phyloP scores from a whole-genome alignment of 2,113 vertebrate genomes.

The Anoplopoma fimbria region DNA sequence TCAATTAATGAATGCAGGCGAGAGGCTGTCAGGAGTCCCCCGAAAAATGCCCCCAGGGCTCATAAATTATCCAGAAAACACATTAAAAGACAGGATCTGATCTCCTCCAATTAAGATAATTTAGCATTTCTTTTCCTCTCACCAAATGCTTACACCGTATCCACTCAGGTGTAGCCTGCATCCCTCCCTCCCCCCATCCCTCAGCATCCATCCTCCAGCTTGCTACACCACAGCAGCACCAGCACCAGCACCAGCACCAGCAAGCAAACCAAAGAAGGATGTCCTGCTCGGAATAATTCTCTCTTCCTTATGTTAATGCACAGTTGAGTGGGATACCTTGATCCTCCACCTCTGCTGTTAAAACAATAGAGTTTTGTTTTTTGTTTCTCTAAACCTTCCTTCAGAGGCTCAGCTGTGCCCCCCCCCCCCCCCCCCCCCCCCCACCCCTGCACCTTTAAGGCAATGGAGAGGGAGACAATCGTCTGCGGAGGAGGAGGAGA shows the following conservation, averaged over 20 bases:
- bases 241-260: too few species aligned
- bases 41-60: constrained; percentile 62
- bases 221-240: constrained; percentile 45
- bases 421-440: background rate
- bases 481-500: constrained; percentile 81
- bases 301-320: constrained; percentile 33
- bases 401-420: constrained; percentile 56
- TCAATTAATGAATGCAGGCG: constrained; percentile 81
- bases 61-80: constrained; percentile 77
- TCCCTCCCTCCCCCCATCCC: constrained; percentile 47
- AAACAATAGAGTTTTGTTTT: constrained; percentile 29
- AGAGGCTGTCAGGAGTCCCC: constrained; percentile 63
- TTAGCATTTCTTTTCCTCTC: constrained; percentile 43
- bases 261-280: constrained; percentile 50
- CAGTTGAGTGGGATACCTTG: constrained; percentile 49
- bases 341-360: constrained; percentile 32
- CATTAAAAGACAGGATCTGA: constrained; percentile 74
- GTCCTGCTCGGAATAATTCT: constrained; percentile 61
- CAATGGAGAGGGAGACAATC: constrained; percentile 81
- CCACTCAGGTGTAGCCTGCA: constrained; percentile 75
- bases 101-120: constrained; percentile 79
- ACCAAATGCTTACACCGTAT: constrained; percentile 57
- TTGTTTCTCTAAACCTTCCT: background rate
- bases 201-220: constrained; percentile 57
- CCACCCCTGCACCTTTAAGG: constrained; percentile 84